Conservation (phyloP, 2,888 invertebrate species). For the Noctua fimbriata region DNA sequence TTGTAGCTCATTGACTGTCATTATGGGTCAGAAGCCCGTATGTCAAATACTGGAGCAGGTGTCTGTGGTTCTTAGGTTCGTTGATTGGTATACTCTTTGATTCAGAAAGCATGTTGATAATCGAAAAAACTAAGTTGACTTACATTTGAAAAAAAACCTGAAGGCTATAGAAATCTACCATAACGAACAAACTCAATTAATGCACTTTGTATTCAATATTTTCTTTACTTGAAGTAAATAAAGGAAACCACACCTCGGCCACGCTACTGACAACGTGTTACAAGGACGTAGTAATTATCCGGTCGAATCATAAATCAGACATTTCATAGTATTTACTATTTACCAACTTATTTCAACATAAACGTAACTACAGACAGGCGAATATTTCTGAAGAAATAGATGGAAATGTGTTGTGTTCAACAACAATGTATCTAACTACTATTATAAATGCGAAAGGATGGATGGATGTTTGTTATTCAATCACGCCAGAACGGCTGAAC, state of each 20-base stretch:
- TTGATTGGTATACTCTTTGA: too few relatives aligned
- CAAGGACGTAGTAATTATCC: slow-evolving; percentile 16
- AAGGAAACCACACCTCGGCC: slow-evolving; percentile 8
- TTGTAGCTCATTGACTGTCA: too few relatives aligned
- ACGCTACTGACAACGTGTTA: slow-evolving; percentile 14
- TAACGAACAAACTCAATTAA: background rate
- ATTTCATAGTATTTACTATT: background rate
- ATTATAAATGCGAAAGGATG: too few relatives aligned
- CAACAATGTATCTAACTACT: too few relatives aligned
- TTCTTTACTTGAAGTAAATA: background rate
- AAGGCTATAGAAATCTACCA: background rate
- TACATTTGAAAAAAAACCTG: background rate
- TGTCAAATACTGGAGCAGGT: too few relatives aligned
- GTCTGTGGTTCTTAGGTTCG: background rate
- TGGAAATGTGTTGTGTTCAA: background rate
- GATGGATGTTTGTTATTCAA: too few relatives aligned
- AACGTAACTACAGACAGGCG: background rate
- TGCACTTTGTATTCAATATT: background rate
- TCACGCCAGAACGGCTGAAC: too few relatives aligned
- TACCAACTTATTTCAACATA: background rate
- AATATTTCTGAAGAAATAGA: background rate
- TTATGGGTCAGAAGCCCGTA: background rate
- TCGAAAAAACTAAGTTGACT: background rate
- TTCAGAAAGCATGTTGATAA: background rate
- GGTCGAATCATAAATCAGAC: slow-evolving; percentile 1